Evolutionary conservation across 2,113 vertebrate species (phyloP).

Genomic region (Chrysochloris asiatica): DNA sequence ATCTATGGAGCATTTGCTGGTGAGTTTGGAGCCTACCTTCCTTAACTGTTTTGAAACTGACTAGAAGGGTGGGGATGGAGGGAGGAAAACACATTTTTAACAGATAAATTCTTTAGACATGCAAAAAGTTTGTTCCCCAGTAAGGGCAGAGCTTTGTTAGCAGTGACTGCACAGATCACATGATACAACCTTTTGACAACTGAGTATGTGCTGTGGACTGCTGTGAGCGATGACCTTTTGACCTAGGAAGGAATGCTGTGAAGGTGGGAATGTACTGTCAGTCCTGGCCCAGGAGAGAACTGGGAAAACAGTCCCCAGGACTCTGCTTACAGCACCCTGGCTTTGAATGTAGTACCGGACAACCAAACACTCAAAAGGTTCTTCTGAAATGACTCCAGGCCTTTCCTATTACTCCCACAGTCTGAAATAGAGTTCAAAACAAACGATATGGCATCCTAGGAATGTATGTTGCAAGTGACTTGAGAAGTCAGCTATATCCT

Average conservation of each 20-base stretch:
- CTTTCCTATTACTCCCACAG: background rate
- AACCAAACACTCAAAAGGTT: conserved; percentile 51
- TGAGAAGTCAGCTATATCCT: conserved; percentile 1
- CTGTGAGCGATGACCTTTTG: conserved; percentile 92
- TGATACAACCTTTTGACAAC: conserved; percentile 93
- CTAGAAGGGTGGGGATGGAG: background rate
- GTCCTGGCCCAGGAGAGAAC: conserved; percentile 83
- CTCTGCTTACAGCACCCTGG: conserved; percentile 16
- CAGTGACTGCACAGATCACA: conserved; percentile 86
- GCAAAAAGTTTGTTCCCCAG: conserved; percentile 81
- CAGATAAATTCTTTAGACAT: conserved; percentile 79
- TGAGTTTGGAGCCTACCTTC: background rate
- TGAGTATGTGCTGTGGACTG: conserved; percentile 92
- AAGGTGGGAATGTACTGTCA: conserved; percentile 89
- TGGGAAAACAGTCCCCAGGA: conserved; percentile 77
- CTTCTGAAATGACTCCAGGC: conserved; percentile 56
- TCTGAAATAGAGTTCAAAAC: conserved; percentile 48
- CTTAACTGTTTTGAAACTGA: conserved; percentile 61
- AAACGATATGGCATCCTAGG: background rate
- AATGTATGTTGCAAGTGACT: background rate
- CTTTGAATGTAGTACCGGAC: background rate
- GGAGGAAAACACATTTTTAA: conserved; percentile 67
- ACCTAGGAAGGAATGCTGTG: conserved; percentile 94
- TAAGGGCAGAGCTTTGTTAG: conserved; percentile 88
- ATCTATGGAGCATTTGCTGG: conserved; percentile 9